Base-by-base conservation (phyloP, 2,888 invertebrate genomes). In the Glyphotaelius pellucidus region DNA sequence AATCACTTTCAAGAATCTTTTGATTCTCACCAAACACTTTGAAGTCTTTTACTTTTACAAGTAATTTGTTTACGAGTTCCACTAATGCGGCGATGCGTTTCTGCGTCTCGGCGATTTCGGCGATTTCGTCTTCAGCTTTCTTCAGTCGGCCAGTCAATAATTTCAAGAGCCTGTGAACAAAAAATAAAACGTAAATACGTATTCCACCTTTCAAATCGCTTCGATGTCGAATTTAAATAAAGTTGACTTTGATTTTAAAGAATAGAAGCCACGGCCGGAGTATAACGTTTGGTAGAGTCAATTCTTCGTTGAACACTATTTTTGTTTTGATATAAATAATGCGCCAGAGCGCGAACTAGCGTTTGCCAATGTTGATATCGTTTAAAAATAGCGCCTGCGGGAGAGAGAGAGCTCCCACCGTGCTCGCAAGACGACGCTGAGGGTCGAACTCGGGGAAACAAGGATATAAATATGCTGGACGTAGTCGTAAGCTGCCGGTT, bases 1-100 rank as follows among this genome's bases (percentile, higher is more conserved):
- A 95, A 93, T 96, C 96, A 90, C 95, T 95, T 94, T 97, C 97
- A 87, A 96, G 96, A 93, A 96, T 96, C 91, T 96, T 96, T 94
- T 97, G 97, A 95, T 98, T 97, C 94, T 97, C 97, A 94, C 97
- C 98, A 95, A 97, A 98, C 80, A 98, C 97, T 97, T 98, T 97
- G 94, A 98, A 97, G 93, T 96, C 96, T 94, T 96, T 96, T 93
- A 98, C 96, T 95, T 97, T 97, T 93, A 97, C 96, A 94, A 97
- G 96, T 93, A 97, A 96, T 92, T 96, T 96, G 94, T 97, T 97
- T 94, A 98, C 96, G 94, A 96, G 96, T 94, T 97, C 97, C 94
- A 97, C 97, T 95, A 97, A 96, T 94, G 97, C 96, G 93, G 97
- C 97, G 94, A 98, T 97, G 94, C 96, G 97, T 94, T 96, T 96